Evolutionary conservation across 2,797 vertebrate genomes (phyloP), one percentile per base, ranked within the genome.

Genomic region (Botia almorhae): DNA sequence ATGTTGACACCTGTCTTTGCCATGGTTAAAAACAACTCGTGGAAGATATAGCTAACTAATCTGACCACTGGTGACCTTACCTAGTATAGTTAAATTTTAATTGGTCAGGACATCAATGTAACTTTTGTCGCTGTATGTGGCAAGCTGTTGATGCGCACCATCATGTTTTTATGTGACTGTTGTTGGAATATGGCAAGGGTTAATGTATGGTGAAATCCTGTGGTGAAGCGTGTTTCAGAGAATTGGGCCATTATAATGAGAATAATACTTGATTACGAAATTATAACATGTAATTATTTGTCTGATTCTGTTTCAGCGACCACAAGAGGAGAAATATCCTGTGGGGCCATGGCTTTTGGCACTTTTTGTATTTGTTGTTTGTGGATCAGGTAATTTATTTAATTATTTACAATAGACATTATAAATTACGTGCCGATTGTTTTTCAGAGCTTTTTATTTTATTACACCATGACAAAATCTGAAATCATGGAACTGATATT

Each of bases 321-420:
- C 92, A 2, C 84, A 81, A 88, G 91, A 94, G 84, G 91, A 94
- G 89, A 94, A 92, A 83, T 90, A 88, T 71, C 91, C 91, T 36
- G 90, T 90, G 65, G 90, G 90, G 87, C 92, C 92, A n/a, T 93
- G 92, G 92, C 87, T 92, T 72, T 86, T 91, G 89, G 86, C 91
- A 74, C 85, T 89, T 63, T 92, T 92, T 82, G 92, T 86, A 43
- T 94, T 93, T 89, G 91, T 93, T 84, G 92, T 93, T 82, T 88
- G 71, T 74, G 83, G 90, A 88, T 91, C 93, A 95, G 94, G 93
- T 94, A 92, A 79, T 55, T 68, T 12, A 36, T 55, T 68, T 12
- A 36, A 4, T 48, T 11, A 11, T 43, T 56, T 70, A 82, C 43
- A 33, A 8, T 68, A 2, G n/a, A 14, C n/a, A 12, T 67, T 55